Evolutionary conservation across 2,113 vertebrate genomes (phyloP).

Genomic region (Semnornis frantzii): DNA sequence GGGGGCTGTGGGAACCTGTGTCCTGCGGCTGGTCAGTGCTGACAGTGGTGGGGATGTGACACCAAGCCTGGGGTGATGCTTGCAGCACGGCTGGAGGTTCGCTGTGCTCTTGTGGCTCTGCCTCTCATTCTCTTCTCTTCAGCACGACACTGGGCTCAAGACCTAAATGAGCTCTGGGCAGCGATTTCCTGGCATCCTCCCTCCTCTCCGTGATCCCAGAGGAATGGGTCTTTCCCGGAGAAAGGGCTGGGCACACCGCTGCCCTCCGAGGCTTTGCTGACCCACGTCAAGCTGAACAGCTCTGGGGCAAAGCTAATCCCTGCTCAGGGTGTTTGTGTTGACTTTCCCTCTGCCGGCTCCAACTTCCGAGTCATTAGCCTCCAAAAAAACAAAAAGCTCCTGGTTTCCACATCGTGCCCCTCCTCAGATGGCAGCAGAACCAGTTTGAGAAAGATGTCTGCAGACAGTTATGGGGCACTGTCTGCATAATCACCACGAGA

Average conservation of each 20-base stretch:
- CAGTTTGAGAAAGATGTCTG: background rate
- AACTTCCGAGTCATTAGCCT: background rate
- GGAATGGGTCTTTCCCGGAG: background rate
- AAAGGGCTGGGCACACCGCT: fast-evolving
- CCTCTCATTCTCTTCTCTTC: background rate
- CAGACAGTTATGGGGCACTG: background rate
- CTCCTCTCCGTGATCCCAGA: fast-evolving
- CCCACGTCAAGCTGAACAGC: fast-evolving
- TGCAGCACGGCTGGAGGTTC: background rate
- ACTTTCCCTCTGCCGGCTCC: background rate
- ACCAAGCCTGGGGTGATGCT: fast-evolving
- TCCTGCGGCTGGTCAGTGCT: background rate
- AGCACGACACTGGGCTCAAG: background rate
- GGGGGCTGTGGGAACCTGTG: background rate
- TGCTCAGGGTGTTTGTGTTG: background rate
- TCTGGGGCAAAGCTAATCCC: background rate
- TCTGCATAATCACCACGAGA: background rate
- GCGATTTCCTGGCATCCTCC: background rate
- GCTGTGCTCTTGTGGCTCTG: background rate
- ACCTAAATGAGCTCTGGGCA: background rate
- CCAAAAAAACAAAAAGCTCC: background rate
- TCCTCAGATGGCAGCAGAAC: background rate
- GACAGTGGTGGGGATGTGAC: fast-evolving
- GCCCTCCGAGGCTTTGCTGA: background rate
- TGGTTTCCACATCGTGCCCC: background rate